Evolutionary conservation across 1,140 invertebrate genomes (phyloP).

Genomic region (Rhagoletis pomonella): DNA sequence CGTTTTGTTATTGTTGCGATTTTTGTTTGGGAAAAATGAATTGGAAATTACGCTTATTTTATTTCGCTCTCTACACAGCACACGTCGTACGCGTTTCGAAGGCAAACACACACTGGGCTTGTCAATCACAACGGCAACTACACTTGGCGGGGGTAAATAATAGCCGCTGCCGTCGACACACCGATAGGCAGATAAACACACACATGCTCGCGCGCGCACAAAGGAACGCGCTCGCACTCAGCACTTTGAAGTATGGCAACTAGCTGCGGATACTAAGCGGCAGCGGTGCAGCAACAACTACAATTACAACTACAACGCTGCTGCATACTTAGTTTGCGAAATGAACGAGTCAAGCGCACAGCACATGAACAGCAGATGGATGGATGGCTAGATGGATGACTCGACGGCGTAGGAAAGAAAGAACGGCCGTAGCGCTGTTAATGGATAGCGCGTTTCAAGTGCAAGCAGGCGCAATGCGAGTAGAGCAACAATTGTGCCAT

Average conservation of each 20-base stretch:
- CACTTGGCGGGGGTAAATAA: constrained; percentile 60
- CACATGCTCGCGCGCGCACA: neutral
- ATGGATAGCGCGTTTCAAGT: constrained; percentile 18
- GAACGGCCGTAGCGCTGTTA: constrained; percentile 38
- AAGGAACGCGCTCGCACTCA: constrained; percentile 16
- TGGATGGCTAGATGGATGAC: constrained; percentile 41
- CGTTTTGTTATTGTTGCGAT: constrained; percentile 57
- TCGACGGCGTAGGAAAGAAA: constrained; percentile 36
- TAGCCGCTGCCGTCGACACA: constrained; percentile 51
- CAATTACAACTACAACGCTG: constrained; percentile 33
- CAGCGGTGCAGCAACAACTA: constrained; percentile 56
- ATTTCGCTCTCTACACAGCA: constrained; percentile 56
- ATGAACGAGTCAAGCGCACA: constrained; percentile 40
- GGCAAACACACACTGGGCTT: constrained; percentile 73
- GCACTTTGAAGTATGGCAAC: constrained; percentile 9
- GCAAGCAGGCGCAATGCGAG: constrained; percentile 53
- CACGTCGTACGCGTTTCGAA: constrained; percentile 74
- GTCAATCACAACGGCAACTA: constrained; percentile 70
- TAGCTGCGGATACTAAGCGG: constrained; percentile 32
- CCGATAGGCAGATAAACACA: constrained; percentile 54
- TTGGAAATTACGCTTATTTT: constrained; percentile 51
- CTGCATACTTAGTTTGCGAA: neutral
- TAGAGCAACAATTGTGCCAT: constrained; percentile 73
- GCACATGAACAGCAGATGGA: constrained; percentile 24
- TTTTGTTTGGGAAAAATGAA: constrained; percentile 54